Percentiles rank a stretch among this genome's conserved stretches.
These are phyloP conservation scores for Hippocampus mohnikei DNA, from an alignment of 2,113 vertebrate species.

Conservation along the genomic window DNA sequence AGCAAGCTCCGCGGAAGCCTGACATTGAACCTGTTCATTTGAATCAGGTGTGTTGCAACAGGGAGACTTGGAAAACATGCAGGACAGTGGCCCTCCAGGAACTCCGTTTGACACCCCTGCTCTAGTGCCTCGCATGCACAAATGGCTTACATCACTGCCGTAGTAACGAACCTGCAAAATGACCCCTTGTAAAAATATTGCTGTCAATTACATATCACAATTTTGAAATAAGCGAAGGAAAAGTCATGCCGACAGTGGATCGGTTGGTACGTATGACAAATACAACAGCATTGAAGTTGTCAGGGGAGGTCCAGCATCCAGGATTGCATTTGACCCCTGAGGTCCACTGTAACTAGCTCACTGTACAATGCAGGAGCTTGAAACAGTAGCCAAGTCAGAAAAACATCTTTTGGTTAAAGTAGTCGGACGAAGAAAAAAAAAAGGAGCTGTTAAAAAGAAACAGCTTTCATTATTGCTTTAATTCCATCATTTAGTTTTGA, in stretches of 20 bases:
- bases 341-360: not conserved
- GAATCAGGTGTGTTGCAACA: too few species aligned
- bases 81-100: too few species aligned
- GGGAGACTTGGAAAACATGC: too few species aligned
- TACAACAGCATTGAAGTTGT: not conserved
- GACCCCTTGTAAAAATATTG: too few species aligned
- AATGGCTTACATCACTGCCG: not conserved
- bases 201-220: too few species aligned
- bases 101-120: too few species aligned
- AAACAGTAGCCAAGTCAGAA: not conserved
- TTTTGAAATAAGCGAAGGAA: too few species aligned
- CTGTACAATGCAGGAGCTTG: not conserved
- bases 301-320: not conserved
- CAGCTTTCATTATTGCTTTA: not conserved
- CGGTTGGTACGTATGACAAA: not conserved
- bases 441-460: not conserved
- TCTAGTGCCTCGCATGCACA: too few species aligned
- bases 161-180: too few species aligned
- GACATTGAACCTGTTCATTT: too few species aligned
- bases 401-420: not conserved
- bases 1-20: too few species aligned
- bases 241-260: too few species aligned
- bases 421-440: not conserved
- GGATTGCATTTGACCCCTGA: not conserved
- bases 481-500: conserved; percentile 7